phyloP scores from a whole-genome alignment of 2,888 invertebrate species.

The Nebria salina region DNA sequence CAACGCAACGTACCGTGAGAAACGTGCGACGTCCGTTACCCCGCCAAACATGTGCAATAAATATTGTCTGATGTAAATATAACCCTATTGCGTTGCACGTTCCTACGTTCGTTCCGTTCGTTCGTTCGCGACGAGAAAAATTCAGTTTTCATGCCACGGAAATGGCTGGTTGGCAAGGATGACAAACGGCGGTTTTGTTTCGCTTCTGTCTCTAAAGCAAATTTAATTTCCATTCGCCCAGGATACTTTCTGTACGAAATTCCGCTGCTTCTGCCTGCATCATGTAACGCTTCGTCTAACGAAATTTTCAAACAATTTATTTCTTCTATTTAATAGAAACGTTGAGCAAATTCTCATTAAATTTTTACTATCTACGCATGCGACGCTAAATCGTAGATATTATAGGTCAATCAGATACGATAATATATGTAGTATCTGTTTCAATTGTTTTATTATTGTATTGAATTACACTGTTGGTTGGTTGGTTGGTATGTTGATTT shows the following conservation, averaged over 20 bases:
- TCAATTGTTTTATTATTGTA: slow-evolving; percentile 9
- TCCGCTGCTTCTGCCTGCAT: neutral
- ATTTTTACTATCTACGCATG: neutral
- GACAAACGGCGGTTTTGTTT: slow-evolving; percentile 33
- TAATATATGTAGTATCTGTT: neutral
- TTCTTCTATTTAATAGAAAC: neutral
- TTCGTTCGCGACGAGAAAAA: slow-evolving; percentile 29
- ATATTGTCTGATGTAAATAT: slow-evolving; percentile 36
- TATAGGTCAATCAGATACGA: neutral
- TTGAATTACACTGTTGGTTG: neutral
- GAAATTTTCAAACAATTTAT: neutral
- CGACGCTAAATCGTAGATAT: neutral
- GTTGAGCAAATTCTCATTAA: neutral
- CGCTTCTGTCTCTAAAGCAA: slow-evolving; percentile 31
- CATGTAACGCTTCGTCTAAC: neutral
- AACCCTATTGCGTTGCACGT: slow-evolving; percentile 17
- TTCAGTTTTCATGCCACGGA: slow-evolving; percentile 23
- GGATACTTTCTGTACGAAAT: neutral
- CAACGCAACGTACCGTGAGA: slow-evolving; percentile 32
- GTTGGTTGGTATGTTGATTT: neutral
- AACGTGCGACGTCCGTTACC: slow-evolving; percentile 23
- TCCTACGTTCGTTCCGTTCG: neutral
- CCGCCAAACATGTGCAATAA: slow-evolving; percentile 32
- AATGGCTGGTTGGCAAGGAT: slow-evolving; percentile 22
- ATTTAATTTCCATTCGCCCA: slow-evolving; percentile 28